Conservation (phyloP, 2,113 vertebrate species). For the Paramisgurnus dabryanus region DNA sequence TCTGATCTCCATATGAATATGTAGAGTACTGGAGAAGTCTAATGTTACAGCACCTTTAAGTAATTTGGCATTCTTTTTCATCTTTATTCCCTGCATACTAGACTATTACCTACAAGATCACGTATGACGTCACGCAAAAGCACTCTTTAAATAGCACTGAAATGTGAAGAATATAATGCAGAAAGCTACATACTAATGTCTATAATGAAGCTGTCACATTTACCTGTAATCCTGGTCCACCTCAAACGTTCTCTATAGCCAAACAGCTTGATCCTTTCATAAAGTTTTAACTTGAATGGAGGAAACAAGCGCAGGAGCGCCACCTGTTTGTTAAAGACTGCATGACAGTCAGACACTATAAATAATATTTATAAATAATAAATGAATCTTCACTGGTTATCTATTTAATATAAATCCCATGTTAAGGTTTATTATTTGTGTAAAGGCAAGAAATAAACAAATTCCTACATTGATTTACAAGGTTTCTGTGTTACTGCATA, state of each 20-base stretch:
- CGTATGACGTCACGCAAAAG: neutral
- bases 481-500: too few species aligned
- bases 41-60: too few species aligned
- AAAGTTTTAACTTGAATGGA: neutral
- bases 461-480: too few species aligned
- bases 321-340: slow-evolving; percentile 38
- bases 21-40: too few species aligned
- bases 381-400: neutral
- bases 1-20: too few species aligned
- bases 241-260: neutral
- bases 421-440: neutral
- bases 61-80: too few species aligned
- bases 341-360: neutral
- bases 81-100: too few species aligned
- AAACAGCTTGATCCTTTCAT: neutral
- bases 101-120: too few species aligned
- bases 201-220: neutral
- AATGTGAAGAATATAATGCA: too few species aligned
- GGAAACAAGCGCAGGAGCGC: slow-evolving; percentile 45
- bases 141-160: too few species aligned
- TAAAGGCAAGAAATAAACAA: neutral
- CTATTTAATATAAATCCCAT: neutral
- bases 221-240: neutral
- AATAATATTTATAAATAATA: neutral
- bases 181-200: neutral